These are phyloP conservation scores for Drosophila melanogaster DNA, from an alignment of 1,140 invertebrate genomes.

Conservation along the genomic window DNA sequence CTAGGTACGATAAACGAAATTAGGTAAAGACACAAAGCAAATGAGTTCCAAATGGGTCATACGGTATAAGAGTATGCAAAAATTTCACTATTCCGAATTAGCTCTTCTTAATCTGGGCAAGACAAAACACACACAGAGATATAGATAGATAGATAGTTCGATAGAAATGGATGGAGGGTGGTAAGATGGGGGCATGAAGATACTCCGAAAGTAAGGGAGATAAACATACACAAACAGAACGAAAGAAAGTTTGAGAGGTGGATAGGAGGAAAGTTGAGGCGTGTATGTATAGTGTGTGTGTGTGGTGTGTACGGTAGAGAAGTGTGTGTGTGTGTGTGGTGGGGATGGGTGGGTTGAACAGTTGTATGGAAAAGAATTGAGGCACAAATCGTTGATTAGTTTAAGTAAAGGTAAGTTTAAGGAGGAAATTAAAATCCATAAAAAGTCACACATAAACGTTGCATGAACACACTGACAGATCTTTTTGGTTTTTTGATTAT, in stretches of 20 bases:
- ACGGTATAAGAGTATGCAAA: conserved; percentile 54
- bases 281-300: conserved; percentile 12
- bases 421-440: conserved; percentile 40
- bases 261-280: conserved; percentile 18
- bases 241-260: conserved; percentile 23
- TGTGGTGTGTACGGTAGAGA: conserved; percentile 22
- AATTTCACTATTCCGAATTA: conserved; percentile 74
- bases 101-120: conserved; percentile 62
- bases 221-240: conserved; percentile 53
- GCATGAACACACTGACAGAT: conserved; percentile 76
- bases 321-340: conserved; percentile 12
- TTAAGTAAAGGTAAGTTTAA: conserved; percentile 35
- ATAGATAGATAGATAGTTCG: conserved; percentile 41
- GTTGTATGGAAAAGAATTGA: conserved; percentile 43
- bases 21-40: conserved; percentile 76
- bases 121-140: conserved; percentile 64
- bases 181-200: conserved; percentile 59
- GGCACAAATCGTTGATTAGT: conserved; percentile 45
- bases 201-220: conserved; percentile 33
- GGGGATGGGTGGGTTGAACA: conserved; percentile 46
- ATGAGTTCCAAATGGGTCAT: conserved; percentile 66
- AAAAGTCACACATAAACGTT: conserved; percentile 82
- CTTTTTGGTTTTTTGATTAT: conserved; percentile 7
- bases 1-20: conserved; percentile 48
- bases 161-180: conserved; percentile 42